phyloP scores from a whole-genome alignment of 2,797 vertebrate genomes.

The Meriones psammophilus region DNA sequence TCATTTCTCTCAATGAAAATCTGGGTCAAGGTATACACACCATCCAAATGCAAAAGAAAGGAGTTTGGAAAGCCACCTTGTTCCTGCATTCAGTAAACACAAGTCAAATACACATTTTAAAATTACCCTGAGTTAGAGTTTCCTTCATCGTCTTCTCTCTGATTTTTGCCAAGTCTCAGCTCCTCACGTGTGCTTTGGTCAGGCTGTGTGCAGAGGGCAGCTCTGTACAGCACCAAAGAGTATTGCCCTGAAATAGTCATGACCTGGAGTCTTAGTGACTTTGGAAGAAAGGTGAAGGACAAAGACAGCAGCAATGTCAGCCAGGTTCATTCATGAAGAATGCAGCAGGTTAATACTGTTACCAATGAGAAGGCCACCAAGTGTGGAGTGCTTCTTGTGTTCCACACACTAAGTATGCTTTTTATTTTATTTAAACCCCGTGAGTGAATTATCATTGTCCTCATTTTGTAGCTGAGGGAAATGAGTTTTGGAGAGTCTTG shows the following conservation, averaged over 20 bases:
- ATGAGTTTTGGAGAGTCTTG: background rate
- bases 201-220: background rate
- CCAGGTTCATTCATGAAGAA: background rate
- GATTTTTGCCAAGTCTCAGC: background rate
- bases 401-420: rapidly evolving
- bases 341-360: background rate
- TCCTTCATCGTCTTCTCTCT: background rate
- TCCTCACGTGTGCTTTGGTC: background rate
- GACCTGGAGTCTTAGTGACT: background rate
- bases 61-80: background rate
- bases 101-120: background rate
- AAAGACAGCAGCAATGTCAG: background rate
- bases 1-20: background rate
- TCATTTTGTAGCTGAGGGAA: background rate
- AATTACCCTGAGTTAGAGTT: background rate
- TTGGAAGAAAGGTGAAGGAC: background rate
- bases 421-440: background rate
- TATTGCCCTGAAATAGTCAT: background rate
- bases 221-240: background rate
- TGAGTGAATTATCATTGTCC: background rate
- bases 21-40: background rate
- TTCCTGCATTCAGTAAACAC: background rate
- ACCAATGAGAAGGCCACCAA: rapidly evolving
- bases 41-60: background rate
- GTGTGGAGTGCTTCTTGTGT: background rate